A percentile compares a stretch with the other conserved stretches of the same genome.
Conservation (phyloP, 2,888 invertebrate species). For the Noctua janthina region DNA sequence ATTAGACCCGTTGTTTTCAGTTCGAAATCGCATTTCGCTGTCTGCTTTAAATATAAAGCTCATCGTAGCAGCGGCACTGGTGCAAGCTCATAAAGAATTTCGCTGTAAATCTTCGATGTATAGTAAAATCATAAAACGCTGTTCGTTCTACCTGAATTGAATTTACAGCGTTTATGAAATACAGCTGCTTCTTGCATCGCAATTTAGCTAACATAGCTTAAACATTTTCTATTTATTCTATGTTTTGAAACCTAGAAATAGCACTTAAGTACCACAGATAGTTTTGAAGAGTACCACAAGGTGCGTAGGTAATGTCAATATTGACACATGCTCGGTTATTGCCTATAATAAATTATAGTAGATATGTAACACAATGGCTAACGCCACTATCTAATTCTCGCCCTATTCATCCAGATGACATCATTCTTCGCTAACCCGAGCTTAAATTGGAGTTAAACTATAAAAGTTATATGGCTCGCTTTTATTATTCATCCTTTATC, state of each 20-base stretch:
- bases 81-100: slow-evolving; percentile 20
- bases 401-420: slow-evolving; percentile 51
- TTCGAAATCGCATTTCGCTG: slow-evolving; percentile 5
- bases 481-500: slow-evolving; percentile 60
- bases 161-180: slow-evolving; percentile 26
- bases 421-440: slow-evolving; percentile 43
- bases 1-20: background rate
- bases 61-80: background rate
- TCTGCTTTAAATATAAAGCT: slow-evolving; percentile 12
- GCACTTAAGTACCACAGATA: background rate
- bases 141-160: slow-evolving; percentile 6
- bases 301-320: slow-evolving; percentile 4
- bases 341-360: slow-evolving; percentile 3
- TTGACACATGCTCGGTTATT: background rate
- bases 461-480: slow-evolving; percentile 42
- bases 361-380: background rate
- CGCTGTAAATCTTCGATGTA: slow-evolving; percentile 11
- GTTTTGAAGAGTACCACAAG: background rate
- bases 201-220: background rate
- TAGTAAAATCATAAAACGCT: slow-evolving; percentile 17
- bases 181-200: background rate
- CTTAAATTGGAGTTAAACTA: slow-evolving; percentile 49
- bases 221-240: background rate
- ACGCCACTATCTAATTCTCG: slow-evolving; percentile 32
- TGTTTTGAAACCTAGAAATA: background rate